Conservation (phyloP, 2,797 vertebrate genomes). For the Chelon auratus region DNA sequence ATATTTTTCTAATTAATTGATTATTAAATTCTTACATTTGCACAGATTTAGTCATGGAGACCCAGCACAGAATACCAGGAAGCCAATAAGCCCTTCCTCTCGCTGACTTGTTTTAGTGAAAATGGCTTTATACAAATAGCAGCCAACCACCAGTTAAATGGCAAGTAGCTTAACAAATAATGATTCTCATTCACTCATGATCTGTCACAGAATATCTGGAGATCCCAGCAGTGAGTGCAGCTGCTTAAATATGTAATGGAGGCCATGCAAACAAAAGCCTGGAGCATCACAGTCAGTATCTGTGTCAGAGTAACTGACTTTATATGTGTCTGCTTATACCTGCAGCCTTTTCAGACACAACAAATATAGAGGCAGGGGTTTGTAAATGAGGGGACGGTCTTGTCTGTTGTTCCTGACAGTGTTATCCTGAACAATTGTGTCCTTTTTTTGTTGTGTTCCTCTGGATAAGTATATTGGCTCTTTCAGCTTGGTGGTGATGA, state of each 20-base stretch:
- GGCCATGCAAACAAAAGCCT: slow-evolving; percentile 17
- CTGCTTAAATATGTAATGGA: slow-evolving; percentile 9
- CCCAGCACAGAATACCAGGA: slow-evolving; percentile 44
- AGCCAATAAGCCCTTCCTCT: slow-evolving; percentile 55
- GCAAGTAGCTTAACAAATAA: background rate
- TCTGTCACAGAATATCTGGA: slow-evolving; percentile 8
- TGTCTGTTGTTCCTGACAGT: too few relatives aligned
- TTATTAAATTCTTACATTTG: too few relatives aligned
- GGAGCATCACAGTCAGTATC: slow-evolving; percentile 1
- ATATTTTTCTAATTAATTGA: too few relatives aligned
- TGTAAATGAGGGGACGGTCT: background rate
- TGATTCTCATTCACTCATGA: background rate
- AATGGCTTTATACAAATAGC: slow-evolving; percentile 20
- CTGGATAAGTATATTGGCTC: background rate
- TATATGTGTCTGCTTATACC: background rate
- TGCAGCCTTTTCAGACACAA: background rate
- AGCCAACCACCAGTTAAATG: slow-evolving; percentile 25
- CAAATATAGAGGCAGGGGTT: slow-evolving; percentile 1
- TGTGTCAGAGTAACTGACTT: slow-evolving; percentile 14
- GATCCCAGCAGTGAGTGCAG: slow-evolving; percentile 14
- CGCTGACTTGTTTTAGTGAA: slow-evolving; percentile 47
- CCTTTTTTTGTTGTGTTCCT: background rate
- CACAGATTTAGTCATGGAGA: slow-evolving; percentile 27
- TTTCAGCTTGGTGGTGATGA: background rate
- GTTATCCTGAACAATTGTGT: background rate